A percentile compares a stretch with the other conserved stretches of the same genome.
Conservation (phyloP, 2,113 vertebrate species). For the Hemiscyllium ocellatum region DNA sequence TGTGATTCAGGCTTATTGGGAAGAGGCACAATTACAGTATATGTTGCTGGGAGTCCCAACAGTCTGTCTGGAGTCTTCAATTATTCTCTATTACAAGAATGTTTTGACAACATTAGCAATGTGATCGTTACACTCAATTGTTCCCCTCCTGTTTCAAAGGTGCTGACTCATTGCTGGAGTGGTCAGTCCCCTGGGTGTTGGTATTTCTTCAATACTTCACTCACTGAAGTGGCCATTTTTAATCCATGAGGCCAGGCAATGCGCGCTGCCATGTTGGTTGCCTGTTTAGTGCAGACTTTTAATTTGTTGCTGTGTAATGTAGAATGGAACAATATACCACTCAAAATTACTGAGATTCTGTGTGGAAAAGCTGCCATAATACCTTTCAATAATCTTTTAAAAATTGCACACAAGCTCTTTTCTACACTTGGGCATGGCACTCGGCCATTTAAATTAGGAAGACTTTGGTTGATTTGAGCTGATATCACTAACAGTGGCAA, state of each 20-base stretch:
- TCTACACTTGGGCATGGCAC: background rate
- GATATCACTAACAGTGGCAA: background rate
- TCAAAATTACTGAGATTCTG: background rate
- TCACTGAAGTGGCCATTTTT: background rate
- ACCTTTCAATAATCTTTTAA: background rate
- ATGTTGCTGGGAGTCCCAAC: background rate
- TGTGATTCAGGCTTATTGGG: background rate
- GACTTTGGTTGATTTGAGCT: background rate
- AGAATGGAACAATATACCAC: background rate
- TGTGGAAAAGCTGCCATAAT: background rate
- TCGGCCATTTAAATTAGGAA: background rate
- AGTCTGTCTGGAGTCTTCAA: constrained; percentile 1
- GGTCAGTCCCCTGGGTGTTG: background rate
- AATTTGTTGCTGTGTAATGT: background rate
- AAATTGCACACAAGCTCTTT: background rate
- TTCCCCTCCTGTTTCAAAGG: background rate
- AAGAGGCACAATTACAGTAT: background rate
- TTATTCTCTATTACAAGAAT: background rate
- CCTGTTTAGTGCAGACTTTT: background rate
- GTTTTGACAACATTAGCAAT: background rate
- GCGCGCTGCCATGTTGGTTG: background rate
- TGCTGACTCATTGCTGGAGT: background rate
- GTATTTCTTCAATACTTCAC: background rate
- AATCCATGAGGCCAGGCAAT: background rate
- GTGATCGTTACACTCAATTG: background rate